phyloP scores from a whole-genome alignment of 2,113 vertebrate genomes.

The Pitta sordida region DNA sequence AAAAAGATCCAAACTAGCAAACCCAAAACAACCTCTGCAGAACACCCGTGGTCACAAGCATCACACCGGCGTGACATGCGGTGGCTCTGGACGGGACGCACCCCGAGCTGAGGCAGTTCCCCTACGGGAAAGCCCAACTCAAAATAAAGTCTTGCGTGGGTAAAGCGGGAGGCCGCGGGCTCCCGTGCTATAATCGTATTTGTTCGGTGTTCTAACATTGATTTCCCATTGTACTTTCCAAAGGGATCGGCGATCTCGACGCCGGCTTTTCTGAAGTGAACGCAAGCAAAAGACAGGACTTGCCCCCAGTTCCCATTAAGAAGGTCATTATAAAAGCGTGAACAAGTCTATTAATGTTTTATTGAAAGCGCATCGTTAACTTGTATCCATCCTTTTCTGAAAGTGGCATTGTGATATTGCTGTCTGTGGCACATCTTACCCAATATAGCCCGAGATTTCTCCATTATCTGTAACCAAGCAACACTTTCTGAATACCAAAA shows the following conservation, averaged over 20 bases:
- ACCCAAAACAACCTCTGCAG: not conserved
- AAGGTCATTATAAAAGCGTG: constrained; percentile 93
- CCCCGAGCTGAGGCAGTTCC: not conserved
- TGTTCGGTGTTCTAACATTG: constrained; percentile 67
- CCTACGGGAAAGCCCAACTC: not conserved
- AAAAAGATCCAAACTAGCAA: not conserved
- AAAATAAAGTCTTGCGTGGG: not conserved
- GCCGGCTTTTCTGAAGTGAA: constrained; percentile 62
- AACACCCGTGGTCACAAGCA: not conserved
- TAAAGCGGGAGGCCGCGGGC: not conserved
- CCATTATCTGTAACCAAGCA: constrained; percentile 99
- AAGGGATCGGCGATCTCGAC: constrained; percentile 63
- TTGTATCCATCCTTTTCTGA: constrained; percentile 97
- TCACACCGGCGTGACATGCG: not conserved
- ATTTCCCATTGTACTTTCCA: constrained; percentile 72
- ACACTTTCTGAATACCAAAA: constrained; percentile 99
- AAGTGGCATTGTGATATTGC: constrained; percentile 93
- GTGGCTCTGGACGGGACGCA: not conserved
- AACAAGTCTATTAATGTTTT: constrained; percentile 98
- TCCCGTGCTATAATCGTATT: not conserved
- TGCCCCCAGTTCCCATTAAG: constrained; percentile 82
- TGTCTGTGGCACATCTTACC: constrained; percentile 95
- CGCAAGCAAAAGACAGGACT: constrained; percentile 69
- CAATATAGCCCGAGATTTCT: constrained; percentile 94
- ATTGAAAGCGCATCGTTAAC: constrained; percentile 97